phyloP scores from a whole-genome alignment of 1,140 invertebrate genomes.

The Coelopa frigida region DNA sequence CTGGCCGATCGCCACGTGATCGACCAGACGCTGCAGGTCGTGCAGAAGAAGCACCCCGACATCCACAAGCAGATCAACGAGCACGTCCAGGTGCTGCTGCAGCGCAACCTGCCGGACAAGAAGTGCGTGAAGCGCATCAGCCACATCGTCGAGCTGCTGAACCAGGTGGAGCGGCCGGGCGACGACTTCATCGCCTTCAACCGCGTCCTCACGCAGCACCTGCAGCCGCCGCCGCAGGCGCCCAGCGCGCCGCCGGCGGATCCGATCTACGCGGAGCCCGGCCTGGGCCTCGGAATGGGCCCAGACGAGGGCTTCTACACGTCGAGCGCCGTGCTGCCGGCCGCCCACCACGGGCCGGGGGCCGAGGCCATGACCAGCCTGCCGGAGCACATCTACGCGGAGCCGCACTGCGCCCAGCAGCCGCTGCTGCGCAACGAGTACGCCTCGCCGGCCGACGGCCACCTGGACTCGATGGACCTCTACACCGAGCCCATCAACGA shows the following conservation, averaged over 20 bases:
- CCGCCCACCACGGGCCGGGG: neutral
- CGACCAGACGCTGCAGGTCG: slow-evolving; percentile 14
- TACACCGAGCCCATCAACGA: slow-evolving; percentile 32
- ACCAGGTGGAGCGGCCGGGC: slow-evolving; percentile 12
- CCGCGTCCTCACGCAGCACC: slow-evolving; percentile 20
- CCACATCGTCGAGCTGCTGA: slow-evolving; percentile 14
- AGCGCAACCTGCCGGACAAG: slow-evolving; percentile 1
- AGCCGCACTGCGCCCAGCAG: slow-evolving; percentile 18
- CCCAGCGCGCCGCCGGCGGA: slow-evolving; percentile 5
- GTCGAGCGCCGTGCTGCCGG: neutral
- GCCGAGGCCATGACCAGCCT: slow-evolving; percentile 9
- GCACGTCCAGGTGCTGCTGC: slow-evolving; percentile 12
- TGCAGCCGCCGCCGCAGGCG: slow-evolving; percentile 11
- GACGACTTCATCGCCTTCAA: slow-evolving; percentile 19
- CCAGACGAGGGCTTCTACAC: slow-evolving; percentile 7
- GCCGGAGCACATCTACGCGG: slow-evolving; percentile 27
- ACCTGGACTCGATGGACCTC: slow-evolving; percentile 13
- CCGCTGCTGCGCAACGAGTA: slow-evolving; percentile 29
- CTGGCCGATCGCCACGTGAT: slow-evolving; percentile 17
- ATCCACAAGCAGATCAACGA: slow-evolving; percentile 14
- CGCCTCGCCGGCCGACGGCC: slow-evolving; percentile 21
- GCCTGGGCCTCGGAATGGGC: neutral
- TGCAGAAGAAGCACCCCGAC: slow-evolving; percentile 19
- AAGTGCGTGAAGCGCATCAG: slow-evolving; percentile 19
- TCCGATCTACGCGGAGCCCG: slow-evolving; percentile 14